Evolutionary conservation across 1,140 invertebrate species (phyloP).

Genomic region (Euura saliciscinereae): DNA sequence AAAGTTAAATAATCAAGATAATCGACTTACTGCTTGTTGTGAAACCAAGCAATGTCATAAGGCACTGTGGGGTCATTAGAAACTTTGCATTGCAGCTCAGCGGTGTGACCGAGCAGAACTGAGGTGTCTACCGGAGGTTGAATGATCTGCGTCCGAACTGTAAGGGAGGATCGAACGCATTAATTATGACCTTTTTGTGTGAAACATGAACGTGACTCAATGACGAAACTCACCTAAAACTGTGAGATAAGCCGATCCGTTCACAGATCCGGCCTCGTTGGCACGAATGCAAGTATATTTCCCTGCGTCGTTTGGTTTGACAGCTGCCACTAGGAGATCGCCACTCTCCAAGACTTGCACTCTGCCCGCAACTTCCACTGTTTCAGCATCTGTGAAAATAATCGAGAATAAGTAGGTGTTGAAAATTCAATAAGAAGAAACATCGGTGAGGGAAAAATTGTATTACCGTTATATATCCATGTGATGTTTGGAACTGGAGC

Average conservation of each 20-base stretch:
- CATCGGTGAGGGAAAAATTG: background rate
- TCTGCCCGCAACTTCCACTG: slow-evolving; percentile 69
- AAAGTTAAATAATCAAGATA: slow-evolving; percentile 26
- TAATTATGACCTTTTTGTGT: slow-evolving; percentile 3
- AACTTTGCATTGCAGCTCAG: slow-evolving; percentile 90
- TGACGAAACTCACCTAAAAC: slow-evolving; percentile 74
- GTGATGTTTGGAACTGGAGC: slow-evolving; percentile 90
- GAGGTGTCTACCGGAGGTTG: slow-evolving; percentile 89
- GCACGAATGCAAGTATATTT: slow-evolving; percentile 87
- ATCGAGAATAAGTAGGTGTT: slow-evolving; percentile 24
- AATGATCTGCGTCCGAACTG: slow-evolving; percentile 90
- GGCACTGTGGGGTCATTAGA: slow-evolving; percentile 90
- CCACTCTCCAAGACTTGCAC: slow-evolving; percentile 85
- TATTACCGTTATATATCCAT: slow-evolving; percentile 88
- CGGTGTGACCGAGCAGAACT: slow-evolving; percentile 88
- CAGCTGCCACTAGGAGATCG: slow-evolving; percentile 85
- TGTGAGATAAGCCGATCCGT: slow-evolving; percentile 79
- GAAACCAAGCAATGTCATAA: slow-evolving; percentile 91
- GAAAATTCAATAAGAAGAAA: slow-evolving; percentile 22
- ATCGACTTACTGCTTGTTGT: slow-evolving; percentile 76
- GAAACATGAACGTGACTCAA: background rate
- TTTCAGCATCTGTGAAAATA: slow-evolving; percentile 56
- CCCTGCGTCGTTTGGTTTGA: slow-evolving; percentile 81
- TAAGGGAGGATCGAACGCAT: slow-evolving; percentile 37
- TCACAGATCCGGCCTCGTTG: slow-evolving; percentile 87